Evolutionary conservation across 35 echinoderm and acorn worm genomes (phyloP).

Genomic region (Lytechinus variegatus): DNA sequence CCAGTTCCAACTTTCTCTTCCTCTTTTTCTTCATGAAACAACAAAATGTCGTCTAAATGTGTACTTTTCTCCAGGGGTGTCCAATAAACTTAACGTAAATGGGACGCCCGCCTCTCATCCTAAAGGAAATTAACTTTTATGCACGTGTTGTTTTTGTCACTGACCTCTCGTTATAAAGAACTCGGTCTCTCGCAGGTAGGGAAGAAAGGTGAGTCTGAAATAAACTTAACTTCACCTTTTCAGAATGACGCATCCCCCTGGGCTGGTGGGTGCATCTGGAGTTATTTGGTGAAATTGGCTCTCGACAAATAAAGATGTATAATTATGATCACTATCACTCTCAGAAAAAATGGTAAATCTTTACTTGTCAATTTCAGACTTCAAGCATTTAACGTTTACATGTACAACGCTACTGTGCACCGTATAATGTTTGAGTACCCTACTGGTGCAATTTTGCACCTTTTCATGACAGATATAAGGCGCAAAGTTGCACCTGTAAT

Average conservation of each 20-base stretch:
- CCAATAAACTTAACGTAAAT: neutral
- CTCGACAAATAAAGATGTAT: neutral
- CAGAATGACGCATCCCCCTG: neutral
- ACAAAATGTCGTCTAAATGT: slow-evolving; percentile 7
- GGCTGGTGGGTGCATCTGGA: neutral
- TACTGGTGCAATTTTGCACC: no score
- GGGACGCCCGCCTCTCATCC: neutral
- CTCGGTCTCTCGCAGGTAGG: neutral
- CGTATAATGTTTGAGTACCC: no score
- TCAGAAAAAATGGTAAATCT: no score
- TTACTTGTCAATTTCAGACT: no score
- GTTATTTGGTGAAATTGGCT: neutral
- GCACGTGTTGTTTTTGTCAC: neutral
- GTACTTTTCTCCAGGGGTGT: slow-evolving; percentile 1
- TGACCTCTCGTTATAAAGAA: neutral
- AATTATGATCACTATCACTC: no score
- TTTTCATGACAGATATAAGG: no score
- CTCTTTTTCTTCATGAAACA: neutral
- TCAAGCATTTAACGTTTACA: no score
- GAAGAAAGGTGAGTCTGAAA: neutral
- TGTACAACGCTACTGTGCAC: no score
- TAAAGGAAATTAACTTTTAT: neutral
- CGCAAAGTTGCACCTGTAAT: no score
- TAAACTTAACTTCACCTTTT: neutral
- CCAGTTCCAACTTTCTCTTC: neutral